A percentile compares a stretch with the other conserved stretches of the same genome.
These are phyloP conservation scores for Indicator indicator DNA, from an alignment of 2,113 vertebrate genomes.

Conservation along the genomic window DNA sequence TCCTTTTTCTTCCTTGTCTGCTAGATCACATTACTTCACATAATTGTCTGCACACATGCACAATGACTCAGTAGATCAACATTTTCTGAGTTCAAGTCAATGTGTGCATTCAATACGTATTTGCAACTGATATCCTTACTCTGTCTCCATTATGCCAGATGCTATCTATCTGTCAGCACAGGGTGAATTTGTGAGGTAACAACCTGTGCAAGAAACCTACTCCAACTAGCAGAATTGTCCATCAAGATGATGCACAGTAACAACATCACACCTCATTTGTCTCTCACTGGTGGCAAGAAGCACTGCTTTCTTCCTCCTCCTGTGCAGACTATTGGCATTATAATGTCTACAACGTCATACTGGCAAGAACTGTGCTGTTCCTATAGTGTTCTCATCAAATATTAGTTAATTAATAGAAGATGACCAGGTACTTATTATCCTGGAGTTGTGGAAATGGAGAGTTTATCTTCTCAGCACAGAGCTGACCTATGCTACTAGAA, in stretches of 20 bases:
- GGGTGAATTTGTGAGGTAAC: neutral
- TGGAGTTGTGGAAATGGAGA: neutral
- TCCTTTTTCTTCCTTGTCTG: neutral
- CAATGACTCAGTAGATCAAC: neutral
- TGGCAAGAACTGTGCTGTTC: neutral
- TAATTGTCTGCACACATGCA: neutral
- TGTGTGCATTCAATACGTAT: neutral
- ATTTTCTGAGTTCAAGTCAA: conserved; percentile 3
- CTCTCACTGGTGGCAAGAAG: neutral
- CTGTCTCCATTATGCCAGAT: neutral
- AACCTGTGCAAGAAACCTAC: neutral
- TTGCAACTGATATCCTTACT: neutral
- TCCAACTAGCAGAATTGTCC: neutral
- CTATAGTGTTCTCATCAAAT: neutral
- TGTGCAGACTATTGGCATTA: neutral
- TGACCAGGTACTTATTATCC: neutral
- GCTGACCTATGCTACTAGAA: neutral
- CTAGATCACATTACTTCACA: neutral
- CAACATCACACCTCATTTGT: neutral
- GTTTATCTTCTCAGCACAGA: neutral
- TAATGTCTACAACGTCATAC: neutral
- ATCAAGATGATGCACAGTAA: conserved; percentile 7
- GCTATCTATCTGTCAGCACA: neutral
- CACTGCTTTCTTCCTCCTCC: neutral
- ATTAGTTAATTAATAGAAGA: neutral